Evolutionary conservation across 2,888 invertebrate genomes (phyloP).

Genomic region (Sphaeridia pumilis): DNA sequence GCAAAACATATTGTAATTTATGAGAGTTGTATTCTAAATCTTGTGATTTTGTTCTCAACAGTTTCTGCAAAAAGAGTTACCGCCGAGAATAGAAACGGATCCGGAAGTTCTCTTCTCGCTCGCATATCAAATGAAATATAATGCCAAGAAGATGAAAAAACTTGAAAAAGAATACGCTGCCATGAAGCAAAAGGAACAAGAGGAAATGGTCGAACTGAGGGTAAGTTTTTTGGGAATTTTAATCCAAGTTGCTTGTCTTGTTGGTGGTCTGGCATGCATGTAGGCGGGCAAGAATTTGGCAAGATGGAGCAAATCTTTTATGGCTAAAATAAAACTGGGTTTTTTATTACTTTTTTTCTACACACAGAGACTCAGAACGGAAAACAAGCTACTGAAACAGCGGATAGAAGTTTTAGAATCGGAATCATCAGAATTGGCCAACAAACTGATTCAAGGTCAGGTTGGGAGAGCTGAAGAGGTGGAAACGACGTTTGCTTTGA

Average conservation of each 20-base stretch:
- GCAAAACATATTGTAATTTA: no score
- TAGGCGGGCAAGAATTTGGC: no score
- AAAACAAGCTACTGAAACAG: constrained; percentile 89
- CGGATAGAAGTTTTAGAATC: constrained; percentile 90
- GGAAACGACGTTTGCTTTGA: constrained; percentile 70
- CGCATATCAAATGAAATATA: constrained; percentile 85
- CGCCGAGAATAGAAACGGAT: constrained; percentile 76
- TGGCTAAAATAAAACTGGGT: background rate
- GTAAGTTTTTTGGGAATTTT: no score
- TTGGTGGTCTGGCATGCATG: no score
- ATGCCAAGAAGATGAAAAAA: constrained; percentile 96
- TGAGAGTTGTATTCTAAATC: no score
- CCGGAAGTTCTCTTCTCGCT: constrained; percentile 76
- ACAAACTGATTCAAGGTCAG: constrained; percentile 72
- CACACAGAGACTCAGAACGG: constrained; percentile 67
- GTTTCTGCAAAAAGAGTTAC: constrained; percentile 96
- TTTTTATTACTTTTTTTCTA: no score
- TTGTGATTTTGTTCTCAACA: no score
- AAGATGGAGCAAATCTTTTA: no score
- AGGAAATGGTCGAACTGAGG: constrained; percentile 89
- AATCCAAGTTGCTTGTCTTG: no score
- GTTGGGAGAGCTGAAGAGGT: constrained; percentile 90
- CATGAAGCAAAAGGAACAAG: constrained; percentile 94
- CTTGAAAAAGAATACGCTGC: constrained; percentile 95
- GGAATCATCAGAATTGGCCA: constrained; percentile 86